These are phyloP conservation scores for Dasyprocta punctata DNA, from an alignment of 2,113 vertebrate genomes.

Conservation along the genomic window DNA sequence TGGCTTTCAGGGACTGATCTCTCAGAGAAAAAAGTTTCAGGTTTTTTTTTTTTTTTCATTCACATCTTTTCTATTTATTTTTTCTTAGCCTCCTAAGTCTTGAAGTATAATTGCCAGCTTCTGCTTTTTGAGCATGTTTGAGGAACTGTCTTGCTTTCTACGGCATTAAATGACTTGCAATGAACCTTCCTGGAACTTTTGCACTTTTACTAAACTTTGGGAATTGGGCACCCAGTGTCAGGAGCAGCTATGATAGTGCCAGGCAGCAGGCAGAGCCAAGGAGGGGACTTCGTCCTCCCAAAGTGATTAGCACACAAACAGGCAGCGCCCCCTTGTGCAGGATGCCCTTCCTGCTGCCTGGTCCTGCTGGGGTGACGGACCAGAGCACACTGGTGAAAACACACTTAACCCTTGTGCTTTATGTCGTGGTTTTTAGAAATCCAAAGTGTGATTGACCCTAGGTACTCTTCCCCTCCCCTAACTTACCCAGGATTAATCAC, in stretches of 20 bases:
- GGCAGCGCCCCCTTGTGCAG: not conserved
- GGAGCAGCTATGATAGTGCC: not conserved
- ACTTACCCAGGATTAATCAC: not conserved
- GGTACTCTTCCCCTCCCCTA: not conserved
- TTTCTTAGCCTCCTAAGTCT: conserved; percentile 20
- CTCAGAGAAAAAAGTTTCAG: not conserved
- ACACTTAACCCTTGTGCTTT: not conserved
- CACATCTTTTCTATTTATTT: not conserved
- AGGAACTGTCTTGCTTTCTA: not conserved
- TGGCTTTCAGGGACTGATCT: not conserved
- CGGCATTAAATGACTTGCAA: not conserved
- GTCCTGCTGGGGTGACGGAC: not conserved
- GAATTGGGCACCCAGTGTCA: not conserved
- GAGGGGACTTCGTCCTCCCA: not conserved
- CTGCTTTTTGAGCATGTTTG: not conserved
- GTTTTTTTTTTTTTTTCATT: not conserved
- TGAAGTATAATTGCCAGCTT: not conserved
- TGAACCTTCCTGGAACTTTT: not conserved
- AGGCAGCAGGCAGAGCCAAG: not conserved
- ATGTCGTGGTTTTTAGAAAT: not conserved
- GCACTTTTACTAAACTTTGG: not conserved
- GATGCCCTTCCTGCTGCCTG: not conserved
- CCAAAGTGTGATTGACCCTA: not conserved
- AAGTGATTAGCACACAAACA: not conserved
- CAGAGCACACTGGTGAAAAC: not conserved